phyloP scores from a whole-genome alignment of 2,888 invertebrate species.

The Notodonta ziczac region DNA sequence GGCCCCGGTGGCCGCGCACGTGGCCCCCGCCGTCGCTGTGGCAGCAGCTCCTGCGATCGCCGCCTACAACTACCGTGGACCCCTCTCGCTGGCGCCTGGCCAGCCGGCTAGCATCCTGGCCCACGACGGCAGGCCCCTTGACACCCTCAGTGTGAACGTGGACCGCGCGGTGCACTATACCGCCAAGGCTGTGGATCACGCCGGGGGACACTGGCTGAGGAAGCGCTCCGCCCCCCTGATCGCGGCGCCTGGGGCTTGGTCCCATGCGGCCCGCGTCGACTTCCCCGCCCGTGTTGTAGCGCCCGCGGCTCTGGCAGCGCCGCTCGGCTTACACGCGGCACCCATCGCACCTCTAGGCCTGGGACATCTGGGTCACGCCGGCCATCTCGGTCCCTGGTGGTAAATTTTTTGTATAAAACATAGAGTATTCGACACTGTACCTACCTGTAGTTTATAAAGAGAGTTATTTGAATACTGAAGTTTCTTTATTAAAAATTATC shows the following conservation, averaged over 20 bases:
- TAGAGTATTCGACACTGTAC: slow-evolving; percentile 43
- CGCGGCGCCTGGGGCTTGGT: slow-evolving; percentile 34
- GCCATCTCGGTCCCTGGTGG: slow-evolving; percentile 24
- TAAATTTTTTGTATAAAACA: neutral
- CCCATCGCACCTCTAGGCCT: slow-evolving; percentile 19
- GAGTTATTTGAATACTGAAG: slow-evolving; percentile 59
- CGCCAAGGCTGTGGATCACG: slow-evolving; percentile 55
- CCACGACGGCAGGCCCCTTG: slow-evolving; percentile 73
- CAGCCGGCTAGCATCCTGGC: slow-evolving; percentile 73
- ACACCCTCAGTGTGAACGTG: slow-evolving; percentile 73
- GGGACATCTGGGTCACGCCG: slow-evolving; percentile 16
- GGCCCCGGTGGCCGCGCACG: slow-evolving; percentile 34
- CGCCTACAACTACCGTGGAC: slow-evolving; percentile 74
- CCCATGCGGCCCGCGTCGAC: slow-evolving; percentile 38
- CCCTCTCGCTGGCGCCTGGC: slow-evolving; percentile 72
- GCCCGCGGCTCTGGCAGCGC: slow-evolving; percentile 23
- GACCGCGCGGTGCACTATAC: slow-evolving; percentile 69
- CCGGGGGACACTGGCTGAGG: slow-evolving; percentile 55
- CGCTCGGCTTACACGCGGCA: slow-evolving; percentile 20
- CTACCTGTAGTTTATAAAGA: slow-evolving; percentile 63
- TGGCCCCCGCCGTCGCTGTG: slow-evolving; percentile 42
- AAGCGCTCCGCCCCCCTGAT: slow-evolving; percentile 60
- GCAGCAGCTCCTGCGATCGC: slow-evolving; percentile 58
- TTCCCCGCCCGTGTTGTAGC: slow-evolving; percentile 13
- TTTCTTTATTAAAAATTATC: slow-evolving; percentile 6